Conservation (phyloP, 2,888 invertebrate genomes). For the Drosophila niveifrons region DNA sequence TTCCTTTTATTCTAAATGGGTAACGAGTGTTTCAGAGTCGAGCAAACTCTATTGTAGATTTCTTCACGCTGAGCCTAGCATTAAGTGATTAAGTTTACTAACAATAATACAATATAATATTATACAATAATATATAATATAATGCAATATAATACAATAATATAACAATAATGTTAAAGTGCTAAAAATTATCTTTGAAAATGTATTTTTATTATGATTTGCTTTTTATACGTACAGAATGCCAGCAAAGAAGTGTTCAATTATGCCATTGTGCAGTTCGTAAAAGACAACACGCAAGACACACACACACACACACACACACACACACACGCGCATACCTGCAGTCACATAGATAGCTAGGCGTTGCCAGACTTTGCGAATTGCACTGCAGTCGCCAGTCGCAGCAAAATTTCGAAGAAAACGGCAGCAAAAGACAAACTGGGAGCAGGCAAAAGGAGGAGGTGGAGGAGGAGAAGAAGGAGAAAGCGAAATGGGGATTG, state of each 20-base stretch:
- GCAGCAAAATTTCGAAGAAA: slow-evolving; percentile 36
- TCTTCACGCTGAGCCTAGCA: too few relatives aligned
- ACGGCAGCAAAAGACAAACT: background rate
- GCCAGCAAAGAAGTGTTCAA: background rate
- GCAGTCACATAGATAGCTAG: slow-evolving; percentile 3
- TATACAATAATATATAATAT: too few relatives aligned
- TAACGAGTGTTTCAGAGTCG: too few relatives aligned
- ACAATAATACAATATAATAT: too few relatives aligned
- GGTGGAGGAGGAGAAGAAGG: background rate
- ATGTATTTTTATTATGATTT: too few relatives aligned
- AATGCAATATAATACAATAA: too few relatives aligned
- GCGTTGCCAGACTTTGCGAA: slow-evolving; percentile 34
- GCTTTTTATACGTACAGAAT: too few relatives aligned
- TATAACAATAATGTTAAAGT: too few relatives aligned
- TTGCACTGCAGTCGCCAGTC: slow-evolving; percentile 33
- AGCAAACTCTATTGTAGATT: too few relatives aligned
- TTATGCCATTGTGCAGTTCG: slow-evolving; percentile 4
- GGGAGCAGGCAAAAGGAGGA: background rate
- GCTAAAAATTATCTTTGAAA: too few relatives aligned
- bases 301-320: slow-evolving; percentile 6
- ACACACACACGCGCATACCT: background rate
- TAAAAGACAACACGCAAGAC: background rate
- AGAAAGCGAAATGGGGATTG: slow-evolving; percentile 1
- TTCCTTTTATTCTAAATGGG: too few relatives aligned
- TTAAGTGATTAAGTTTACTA: too few relatives aligned